Base-by-base conservation (phyloP, 2,888 invertebrate species). In the Idaea straminata region DNA sequence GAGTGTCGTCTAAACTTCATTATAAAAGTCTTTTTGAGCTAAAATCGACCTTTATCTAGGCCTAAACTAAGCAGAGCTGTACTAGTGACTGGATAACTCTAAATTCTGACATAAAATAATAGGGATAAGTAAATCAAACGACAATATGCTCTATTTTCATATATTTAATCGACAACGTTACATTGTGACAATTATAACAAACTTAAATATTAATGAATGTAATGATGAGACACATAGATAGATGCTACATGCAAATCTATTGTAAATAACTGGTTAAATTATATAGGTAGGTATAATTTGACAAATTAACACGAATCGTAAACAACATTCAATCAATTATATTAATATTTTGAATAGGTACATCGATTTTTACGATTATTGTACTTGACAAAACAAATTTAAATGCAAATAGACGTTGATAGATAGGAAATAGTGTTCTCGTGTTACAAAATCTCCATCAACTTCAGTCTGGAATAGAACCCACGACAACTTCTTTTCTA, bases 131-230 rank as follows among this genome's bases (percentile, higher is more conserved):
- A 87, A 92, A 90, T 89, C 69, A 91, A 91, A 91, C 89, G 66
- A 87, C 69, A 87, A 76, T 83, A 66, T 88, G 81, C 83, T 89
- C 88, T 92, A 91, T 89, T 91, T 90, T 89, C 89, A 90, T 91
- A 91, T 91, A 92, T 90, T 92, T 90, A 93, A 91, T 91, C 91
- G 92, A 93, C 93, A 93, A 93, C 91, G 91, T 91, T 93, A 93
- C 93, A 93, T 88, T 88, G 91, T 93, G 93, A 93, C 92, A 91
- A 84, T 70, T 71, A 71, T 92, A 93, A 93, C 92, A 89, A 93
- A 92, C 89, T 89, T 90, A 92, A 89, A 85, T 78, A 82, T 81
- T 87, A 87, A 83, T 86, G 83, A 85, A 85, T 87, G 82, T 82
- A 82, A 83, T 89, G 34, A 59, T 83, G 86, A 86, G 88, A 90